Evolutionary conservation across 1,140 invertebrate species (phyloP).

Genomic region (Piezodorus guildinii): DNA sequence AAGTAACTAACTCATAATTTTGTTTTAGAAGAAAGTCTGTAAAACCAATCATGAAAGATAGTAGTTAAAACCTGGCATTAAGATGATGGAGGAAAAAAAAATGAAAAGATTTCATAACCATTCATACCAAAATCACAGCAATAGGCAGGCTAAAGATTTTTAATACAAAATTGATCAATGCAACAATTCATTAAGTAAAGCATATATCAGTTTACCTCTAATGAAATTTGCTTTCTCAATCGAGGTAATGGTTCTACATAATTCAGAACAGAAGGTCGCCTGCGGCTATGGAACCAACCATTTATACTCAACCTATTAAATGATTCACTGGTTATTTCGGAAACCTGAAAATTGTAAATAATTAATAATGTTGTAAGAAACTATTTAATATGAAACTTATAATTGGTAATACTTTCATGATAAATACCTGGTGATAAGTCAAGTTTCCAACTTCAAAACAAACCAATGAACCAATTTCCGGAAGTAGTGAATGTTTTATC

Average conservation of each 20-base stretch:
- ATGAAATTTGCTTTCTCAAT: neutral
- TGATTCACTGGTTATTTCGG: conserved; percentile 24
- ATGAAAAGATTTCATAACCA: no score
- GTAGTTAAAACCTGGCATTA: no score
- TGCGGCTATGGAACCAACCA: conserved; percentile 29
- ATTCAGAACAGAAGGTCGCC: neutral
- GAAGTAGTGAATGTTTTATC: conserved; percentile 19
- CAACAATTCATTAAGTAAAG: neutral
- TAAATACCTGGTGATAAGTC: conserved; percentile 29
- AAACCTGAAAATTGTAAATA: conserved; percentile 23
- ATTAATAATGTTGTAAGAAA: neutral
- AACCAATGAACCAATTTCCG: conserved; percentile 26
- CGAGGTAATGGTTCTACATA: conserved; percentile 16
- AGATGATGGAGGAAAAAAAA: no score
- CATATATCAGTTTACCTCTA: conserved; percentile 3
- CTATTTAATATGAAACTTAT: neutral
- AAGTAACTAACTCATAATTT: no score
- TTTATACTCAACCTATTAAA: conserved; percentile 27
- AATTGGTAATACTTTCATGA: neutral
- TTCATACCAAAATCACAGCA: no score
- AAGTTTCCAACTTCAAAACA: conserved; percentile 28
- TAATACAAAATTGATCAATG: neutral
- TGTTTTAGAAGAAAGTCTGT: no score
- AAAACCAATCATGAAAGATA: no score
- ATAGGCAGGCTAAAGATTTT: no score